Conservation (phyloP, 2,797 vertebrate genomes). For the Ataeniobius toweri region DNA sequence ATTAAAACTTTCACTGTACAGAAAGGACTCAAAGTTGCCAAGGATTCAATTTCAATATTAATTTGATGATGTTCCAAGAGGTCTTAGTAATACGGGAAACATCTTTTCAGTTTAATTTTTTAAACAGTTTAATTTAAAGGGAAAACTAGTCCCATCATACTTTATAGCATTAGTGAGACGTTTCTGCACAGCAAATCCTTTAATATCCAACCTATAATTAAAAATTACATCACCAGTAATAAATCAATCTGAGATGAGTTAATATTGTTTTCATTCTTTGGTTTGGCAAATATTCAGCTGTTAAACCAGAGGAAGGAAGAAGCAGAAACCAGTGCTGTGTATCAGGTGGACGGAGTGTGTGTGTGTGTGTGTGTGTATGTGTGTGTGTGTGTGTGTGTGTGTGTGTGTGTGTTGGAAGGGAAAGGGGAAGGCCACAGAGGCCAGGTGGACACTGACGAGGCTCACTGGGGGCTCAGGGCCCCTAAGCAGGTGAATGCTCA, state of each 20-base stretch:
- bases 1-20: constrained; percentile 3
- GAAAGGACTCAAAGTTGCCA: constrained; percentile 3
- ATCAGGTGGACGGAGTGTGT: constrained; percentile 52
- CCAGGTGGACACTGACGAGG: constrained; percentile 68
- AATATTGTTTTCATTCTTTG: constrained; percentile 41
- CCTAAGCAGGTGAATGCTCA: constrained; percentile 67
- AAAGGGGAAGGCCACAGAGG: constrained; percentile 35
- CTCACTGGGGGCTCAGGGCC: constrained; percentile 48
- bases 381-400: constrained; percentile 10
- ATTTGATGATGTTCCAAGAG: constrained; percentile 29
- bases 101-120: constrained; percentile 26
- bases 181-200: constrained; percentile 11
- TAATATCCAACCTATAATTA: constrained; percentile 16
- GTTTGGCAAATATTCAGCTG: constrained; percentile 50
- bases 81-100: constrained; percentile 32
- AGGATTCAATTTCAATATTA: constrained; percentile 10
- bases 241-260: constrained; percentile 28
- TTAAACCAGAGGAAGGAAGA: constrained; percentile 41
- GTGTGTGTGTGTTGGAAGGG: constrained; percentile 1
- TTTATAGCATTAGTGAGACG: constrained; percentile 30
- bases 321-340: constrained; percentile 47
- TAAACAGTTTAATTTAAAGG: constrained; percentile 58
- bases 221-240: constrained; percentile 23
- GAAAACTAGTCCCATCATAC: constrained; percentile 38
- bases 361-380: constrained; percentile 1